Conservation (phyloP, 1,140 invertebrate species). For the Dinoponera quadriceps region DNA sequence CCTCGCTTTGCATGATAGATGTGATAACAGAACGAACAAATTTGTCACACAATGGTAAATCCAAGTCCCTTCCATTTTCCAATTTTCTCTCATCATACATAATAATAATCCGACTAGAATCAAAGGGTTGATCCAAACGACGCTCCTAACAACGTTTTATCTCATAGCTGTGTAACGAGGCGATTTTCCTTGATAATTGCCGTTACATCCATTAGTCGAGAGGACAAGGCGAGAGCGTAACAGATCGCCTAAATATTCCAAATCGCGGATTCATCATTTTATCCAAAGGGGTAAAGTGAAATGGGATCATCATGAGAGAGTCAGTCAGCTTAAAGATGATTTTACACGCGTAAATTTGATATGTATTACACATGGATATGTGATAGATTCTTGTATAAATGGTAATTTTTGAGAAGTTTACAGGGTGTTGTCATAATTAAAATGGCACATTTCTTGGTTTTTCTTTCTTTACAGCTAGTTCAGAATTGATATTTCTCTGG, state of each 20-base stretch:
- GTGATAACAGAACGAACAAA: no score
- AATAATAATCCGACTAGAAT: constrained; percentile 15
- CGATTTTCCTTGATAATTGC: not conserved
- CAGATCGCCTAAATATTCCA: constrained; percentile 11
- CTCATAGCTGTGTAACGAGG: not conserved
- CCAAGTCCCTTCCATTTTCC: not conserved
- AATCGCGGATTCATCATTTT: constrained; percentile 12
- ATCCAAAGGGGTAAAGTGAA: not conserved
- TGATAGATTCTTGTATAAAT: not conserved
- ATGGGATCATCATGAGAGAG: not conserved
- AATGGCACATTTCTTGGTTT: not conserved
- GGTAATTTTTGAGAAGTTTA: not conserved
- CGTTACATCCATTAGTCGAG: constrained; percentile 1
- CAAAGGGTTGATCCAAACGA: constrained; percentile 1
- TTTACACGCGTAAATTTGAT: constrained; percentile 1
- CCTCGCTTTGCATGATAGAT: no score
- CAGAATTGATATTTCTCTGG: not conserved
- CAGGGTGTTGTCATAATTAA: not conserved
- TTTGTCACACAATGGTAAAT: not conserved
- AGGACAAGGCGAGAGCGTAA: constrained; percentile 28
- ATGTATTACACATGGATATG: constrained; percentile 1
- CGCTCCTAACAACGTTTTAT: not conserved
- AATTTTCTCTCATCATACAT: constrained; percentile 21
- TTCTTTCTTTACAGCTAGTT: not conserved
- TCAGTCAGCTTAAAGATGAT: not conserved